Evolutionary conservation across 2,113 vertebrate genomes (phyloP).

Genomic region (Apteryx mantelli): DNA sequence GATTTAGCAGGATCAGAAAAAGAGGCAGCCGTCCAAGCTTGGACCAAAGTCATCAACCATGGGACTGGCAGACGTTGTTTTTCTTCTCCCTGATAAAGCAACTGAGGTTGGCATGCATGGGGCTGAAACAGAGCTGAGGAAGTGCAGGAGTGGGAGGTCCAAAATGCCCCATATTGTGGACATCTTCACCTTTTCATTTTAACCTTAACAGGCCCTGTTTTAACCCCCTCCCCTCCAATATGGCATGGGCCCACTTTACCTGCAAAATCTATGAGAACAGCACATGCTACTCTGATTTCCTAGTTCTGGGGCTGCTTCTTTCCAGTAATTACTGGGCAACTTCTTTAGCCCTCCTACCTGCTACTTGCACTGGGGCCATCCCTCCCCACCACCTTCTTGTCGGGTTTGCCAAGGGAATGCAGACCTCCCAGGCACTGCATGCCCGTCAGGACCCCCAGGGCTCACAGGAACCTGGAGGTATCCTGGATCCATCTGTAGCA

Average conservation of each 20-base stretch:
- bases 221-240: not conserved
- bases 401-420: not conserved
- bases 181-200: not conserved
- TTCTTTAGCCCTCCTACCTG: not conserved
- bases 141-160: not conserved
- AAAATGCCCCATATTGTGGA: not conserved
- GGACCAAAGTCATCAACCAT: not conserved
- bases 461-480: not conserved
- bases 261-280: not conserved
- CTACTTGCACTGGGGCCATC: not conserved
- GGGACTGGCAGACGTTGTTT: constrained; percentile 15
- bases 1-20: constrained; percentile 57
- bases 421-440: not conserved
- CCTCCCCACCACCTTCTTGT: not conserved
- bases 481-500: not conserved
- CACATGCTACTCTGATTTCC: not conserved
- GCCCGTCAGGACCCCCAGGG: not conserved
- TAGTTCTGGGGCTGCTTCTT: not conserved
- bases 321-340: not conserved
- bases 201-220: not conserved
- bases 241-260: not conserved
- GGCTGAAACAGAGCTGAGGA: not conserved
- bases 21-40: not conserved
- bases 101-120: not conserved
- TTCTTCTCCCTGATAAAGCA: not conserved